Evolutionary conservation across 2,888 invertebrate species (phyloP).

Genomic region (Abrostola triplasia): DNA sequence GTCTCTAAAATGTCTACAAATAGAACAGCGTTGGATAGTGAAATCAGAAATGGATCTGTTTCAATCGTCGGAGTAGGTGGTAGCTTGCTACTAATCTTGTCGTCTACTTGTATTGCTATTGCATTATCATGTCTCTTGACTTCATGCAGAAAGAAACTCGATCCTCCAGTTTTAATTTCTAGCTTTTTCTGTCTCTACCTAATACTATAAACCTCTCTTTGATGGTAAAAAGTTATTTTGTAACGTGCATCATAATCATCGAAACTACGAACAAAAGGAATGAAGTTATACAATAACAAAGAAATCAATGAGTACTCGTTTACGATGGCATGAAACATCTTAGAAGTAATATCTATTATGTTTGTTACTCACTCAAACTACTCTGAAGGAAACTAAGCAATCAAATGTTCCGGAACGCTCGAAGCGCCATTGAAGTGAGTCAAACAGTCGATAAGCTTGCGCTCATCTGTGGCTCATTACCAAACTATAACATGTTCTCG

Average conservation of each 20-base stretch:
- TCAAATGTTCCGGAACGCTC: conserved; percentile 53
- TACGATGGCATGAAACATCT: no score
- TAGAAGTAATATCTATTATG: not conserved
- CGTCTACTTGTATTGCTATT: conserved; percentile 28
- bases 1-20: not conserved
- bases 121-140: conserved; percentile 37
- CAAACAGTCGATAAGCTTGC: conserved; percentile 49
- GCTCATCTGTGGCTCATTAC: conserved; percentile 52
- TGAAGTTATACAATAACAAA: no score
- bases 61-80: conserved; percentile 7
- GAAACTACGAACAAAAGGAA: no score
- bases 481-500: conserved; percentile 41
- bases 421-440: conserved; percentile 49
- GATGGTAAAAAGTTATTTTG: not conserved
- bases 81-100: conserved; percentile 40
- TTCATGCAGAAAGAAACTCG: conserved; percentile 24
- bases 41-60: not conserved
- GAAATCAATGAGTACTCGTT: no score
- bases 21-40: conserved; percentile 19
- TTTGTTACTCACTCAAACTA: conserved; percentile 29
- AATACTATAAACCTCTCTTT: not conserved
- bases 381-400: conserved; percentile 50
- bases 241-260: not conserved
- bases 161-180: conserved; percentile 16
- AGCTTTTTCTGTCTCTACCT: not conserved